Evolutionary conservation across 2,797 vertebrate genomes (phyloP).

Genomic region (Furcifer pardalis): DNA sequence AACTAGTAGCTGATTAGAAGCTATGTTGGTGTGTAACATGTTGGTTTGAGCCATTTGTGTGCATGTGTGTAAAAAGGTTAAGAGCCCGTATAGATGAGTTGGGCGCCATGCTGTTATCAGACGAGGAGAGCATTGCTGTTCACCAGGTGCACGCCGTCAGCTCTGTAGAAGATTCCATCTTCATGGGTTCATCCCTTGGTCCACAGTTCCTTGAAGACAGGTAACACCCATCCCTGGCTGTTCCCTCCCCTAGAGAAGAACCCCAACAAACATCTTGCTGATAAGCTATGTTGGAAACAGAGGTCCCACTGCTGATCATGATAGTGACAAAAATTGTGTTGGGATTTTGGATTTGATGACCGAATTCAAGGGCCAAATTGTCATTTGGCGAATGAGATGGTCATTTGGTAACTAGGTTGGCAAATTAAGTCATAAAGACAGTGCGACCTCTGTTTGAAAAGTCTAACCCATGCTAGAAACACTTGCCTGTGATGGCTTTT

Average conservation of each 20-base stretch:
- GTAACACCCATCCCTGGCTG: constrained; percentile 77
- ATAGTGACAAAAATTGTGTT: too few relatives aligned
- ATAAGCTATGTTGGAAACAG: too few relatives aligned
- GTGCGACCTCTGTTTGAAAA: constrained; percentile 15
- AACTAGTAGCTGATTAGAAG: constrained; percentile 23
- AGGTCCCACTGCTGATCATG: too few relatives aligned
- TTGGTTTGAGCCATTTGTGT: constrained; percentile 71
- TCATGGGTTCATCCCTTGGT: constrained; percentile 87
- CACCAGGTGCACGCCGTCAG: constrained; percentile 86
- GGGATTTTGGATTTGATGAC: too few relatives aligned
- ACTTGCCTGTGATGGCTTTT: constrained; percentile 45
- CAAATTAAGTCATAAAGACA: too few relatives aligned
- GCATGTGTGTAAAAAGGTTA: constrained; percentile 82
- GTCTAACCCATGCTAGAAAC: constrained; percentile 71
- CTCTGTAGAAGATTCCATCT: constrained; percentile 86
- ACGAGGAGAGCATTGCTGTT: constrained; percentile 83
- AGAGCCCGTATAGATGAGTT: constrained; percentile 81
- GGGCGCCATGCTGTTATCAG: constrained; percentile 82
- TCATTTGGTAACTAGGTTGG: too few relatives aligned
- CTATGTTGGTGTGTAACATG: constrained; percentile 60
- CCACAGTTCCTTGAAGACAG: constrained; percentile 80
- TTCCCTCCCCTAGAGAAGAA: constrained; percentile 58
- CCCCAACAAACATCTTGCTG: constrained; percentile 33
- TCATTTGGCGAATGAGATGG: too few relatives aligned
- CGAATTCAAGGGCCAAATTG: too few relatives aligned